phyloP scores from a whole-genome alignment of 2,797 vertebrate genomes.

The Borostomias antarcticus region DNA sequence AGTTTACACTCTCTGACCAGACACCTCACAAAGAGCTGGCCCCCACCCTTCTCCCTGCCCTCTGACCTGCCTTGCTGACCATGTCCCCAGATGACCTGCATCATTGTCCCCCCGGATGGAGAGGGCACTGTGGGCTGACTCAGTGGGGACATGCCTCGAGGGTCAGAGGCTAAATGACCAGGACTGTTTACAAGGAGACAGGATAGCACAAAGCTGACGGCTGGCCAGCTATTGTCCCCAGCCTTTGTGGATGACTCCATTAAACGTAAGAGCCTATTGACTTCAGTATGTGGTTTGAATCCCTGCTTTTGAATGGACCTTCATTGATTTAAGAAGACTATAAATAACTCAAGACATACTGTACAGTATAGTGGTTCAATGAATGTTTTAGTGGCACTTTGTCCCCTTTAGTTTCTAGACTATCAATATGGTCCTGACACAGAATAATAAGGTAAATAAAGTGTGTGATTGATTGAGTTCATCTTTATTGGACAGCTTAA shows the following conservation, averaged over 20 bases:
- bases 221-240: constrained; percentile 42
- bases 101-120: constrained; percentile 56
- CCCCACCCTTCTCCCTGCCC: constrained; percentile 7
- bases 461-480: not conserved
- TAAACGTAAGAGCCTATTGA: constrained; percentile 8
- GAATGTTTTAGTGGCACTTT: too few relatives aligned
- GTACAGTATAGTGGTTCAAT: too few relatives aligned
- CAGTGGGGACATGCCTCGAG: constrained; percentile 46
- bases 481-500: too few relatives aligned
- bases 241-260: constrained; percentile 31
- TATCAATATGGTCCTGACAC: not conserved
- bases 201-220: constrained; percentile 50
- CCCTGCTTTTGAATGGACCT: not conserved
- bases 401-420: not conserved
- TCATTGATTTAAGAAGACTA: not conserved
- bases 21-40: constrained; percentile 20
- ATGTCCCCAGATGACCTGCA: constrained; percentile 64
- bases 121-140: constrained; percentile 39
- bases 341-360: too few relatives aligned
- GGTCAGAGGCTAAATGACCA: constrained; percentile 78
- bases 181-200: constrained; percentile 69
- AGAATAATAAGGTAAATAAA: not conserved
- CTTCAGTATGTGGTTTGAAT: not conserved
- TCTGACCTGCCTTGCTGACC: constrained; percentile 44
- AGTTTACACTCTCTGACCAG: constrained; percentile 55